Base-by-base conservation (phyloP, 2,888 invertebrate genomes). In the Brachylomia viminalis region DNA sequence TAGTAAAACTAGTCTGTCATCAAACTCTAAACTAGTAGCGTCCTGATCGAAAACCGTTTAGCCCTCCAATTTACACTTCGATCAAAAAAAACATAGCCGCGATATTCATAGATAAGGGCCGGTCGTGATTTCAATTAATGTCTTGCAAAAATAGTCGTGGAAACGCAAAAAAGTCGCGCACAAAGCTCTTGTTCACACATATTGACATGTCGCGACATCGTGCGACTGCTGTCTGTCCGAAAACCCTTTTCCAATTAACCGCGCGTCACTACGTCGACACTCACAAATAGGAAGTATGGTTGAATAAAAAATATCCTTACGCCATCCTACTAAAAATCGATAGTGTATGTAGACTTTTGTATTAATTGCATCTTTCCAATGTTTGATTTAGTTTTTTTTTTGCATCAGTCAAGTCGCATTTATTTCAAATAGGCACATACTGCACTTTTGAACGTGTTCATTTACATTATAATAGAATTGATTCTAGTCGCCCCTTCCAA, bases 231-330 rank as follows among this genome's bases (percentile, higher is more conserved):
- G 79, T 77, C 77, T 75, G 87, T 86, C 86, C 79, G 88, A 85
- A 89, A 83, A 87, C 89, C 90, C 89, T 89, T 91, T 91, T 87
- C 90, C 92, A 92, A 93, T 92, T 93, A 92, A 89, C 91, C 82
- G 78, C 88, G 82, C 81, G 92, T 92, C 92, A 93, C 85, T 86
- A 85, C 88, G 90, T 89, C 91, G 91, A 90, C 90, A 91, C 90
- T 90, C 80, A 67, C 75, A 82, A 77, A 88, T 86, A 86, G 86
- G 77, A 82, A 71, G 79, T 80, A 80, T 84, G 73, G 67, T 77
- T 75, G 83, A 86, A 80, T 75, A 81, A 86, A 86, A 86, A 83
- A 86, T 78, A 77, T 79, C 64, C 67, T 84, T 71, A 77, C 71
- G 61, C 65, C 33, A 17, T 58, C n/a, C 30, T 56, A 42, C 66